These are phyloP conservation scores for Xiphophorus hellerii DNA, from an alignment of 2,113 vertebrate genomes.

Conservation along the genomic window DNA sequence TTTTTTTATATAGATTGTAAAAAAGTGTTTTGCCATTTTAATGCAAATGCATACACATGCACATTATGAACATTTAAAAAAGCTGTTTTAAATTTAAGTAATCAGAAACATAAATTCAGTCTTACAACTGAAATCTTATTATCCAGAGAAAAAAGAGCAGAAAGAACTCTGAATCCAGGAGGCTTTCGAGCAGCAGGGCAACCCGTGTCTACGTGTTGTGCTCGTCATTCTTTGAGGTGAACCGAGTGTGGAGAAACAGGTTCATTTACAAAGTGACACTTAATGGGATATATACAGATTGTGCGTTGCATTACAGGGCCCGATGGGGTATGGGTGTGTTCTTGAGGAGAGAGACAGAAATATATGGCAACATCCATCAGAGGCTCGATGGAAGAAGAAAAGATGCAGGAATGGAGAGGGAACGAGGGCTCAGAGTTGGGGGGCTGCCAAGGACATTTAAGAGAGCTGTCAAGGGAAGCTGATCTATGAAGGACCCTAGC, in stretches of 20 bases:
- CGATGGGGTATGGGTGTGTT: slow-evolving; percentile 68
- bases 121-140: slow-evolving; percentile 4
- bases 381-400: slow-evolving; percentile 56
- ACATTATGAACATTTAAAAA: too few relatives aligned
- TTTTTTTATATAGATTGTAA: neutral
- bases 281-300: slow-evolving; percentile 77
- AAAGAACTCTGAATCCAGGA: neutral
- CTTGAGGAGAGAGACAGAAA: slow-evolving; percentile 65
- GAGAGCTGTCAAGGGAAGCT: slow-evolving; percentile 77
- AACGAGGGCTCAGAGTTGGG: slow-evolving; percentile 51
- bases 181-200: slow-evolving; percentile 34
- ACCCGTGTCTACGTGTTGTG: slow-evolving; percentile 17
- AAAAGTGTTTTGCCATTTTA: too few relatives aligned
- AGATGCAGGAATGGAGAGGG: slow-evolving; percentile 60
- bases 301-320: slow-evolving; percentile 70
- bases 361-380: slow-evolving; percentile 79
- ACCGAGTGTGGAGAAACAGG: slow-evolving; percentile 53
- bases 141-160: neutral
- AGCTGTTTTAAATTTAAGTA: slow-evolving; percentile 16
- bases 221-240: slow-evolving; percentile 29
- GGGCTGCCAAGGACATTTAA: slow-evolving; percentile 83
- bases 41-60: too few relatives aligned
- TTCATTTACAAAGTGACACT: slow-evolving; percentile 69
- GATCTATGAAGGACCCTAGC: slow-evolving; percentile 76
- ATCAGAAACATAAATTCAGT: slow-evolving; percentile 2